phyloP scores from a whole-genome alignment of 2,113 vertebrate genomes.

The Phyllostomus hastatus region DNA sequence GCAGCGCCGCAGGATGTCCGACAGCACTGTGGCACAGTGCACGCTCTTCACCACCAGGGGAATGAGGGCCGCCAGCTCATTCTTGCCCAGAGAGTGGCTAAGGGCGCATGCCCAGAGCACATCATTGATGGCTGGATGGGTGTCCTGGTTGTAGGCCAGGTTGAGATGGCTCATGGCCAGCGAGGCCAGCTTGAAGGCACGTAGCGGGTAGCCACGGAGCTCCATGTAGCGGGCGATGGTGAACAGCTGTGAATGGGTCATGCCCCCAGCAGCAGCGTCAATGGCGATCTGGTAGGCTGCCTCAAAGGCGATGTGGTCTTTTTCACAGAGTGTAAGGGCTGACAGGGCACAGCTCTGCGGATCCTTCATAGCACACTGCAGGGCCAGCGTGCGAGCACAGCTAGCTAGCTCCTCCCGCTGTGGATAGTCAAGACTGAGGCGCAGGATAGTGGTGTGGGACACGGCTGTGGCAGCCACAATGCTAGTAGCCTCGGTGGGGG shows the following conservation, averaged over 20 bases:
- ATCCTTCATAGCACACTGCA: conserved; percentile 99
- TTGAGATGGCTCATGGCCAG: conserved; percentile 98
- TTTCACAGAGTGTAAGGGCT: conserved; percentile 96
- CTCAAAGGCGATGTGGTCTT: conserved; percentile 99
- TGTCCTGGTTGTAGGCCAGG: conserved; percentile 99
- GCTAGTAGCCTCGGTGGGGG: conserved; percentile 97
- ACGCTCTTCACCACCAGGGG: conserved; percentile 98
- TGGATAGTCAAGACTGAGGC: conserved; percentile 95
- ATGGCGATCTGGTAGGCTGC: conserved; percentile 98
- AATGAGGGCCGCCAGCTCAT: conserved; percentile 97
- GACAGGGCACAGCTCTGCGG: conserved; percentile 98
- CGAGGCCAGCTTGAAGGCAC: conserved; percentile 96
- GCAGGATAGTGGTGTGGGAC: conserved; percentile 97
- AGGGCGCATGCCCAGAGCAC: conserved; percentile 98
- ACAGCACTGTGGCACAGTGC: conserved; percentile 96
- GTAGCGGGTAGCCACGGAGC: conserved; percentile 95
- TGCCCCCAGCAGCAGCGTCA: conserved; percentile 94
- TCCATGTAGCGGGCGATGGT: conserved; percentile 99
- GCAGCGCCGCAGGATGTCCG: conserved; percentile 97
- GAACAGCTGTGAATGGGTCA: conserved; percentile 98
- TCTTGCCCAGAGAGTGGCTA: conserved; percentile 98
- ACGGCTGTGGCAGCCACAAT: conserved; percentile 97
- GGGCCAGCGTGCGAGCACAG: conserved; percentile 93
- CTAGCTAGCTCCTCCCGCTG: conserved; percentile 97
- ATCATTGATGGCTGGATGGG: conserved; percentile 97